phyloP scores from a whole-genome alignment of 2,888 invertebrate species.

The Hypercompe scribonia region DNA sequence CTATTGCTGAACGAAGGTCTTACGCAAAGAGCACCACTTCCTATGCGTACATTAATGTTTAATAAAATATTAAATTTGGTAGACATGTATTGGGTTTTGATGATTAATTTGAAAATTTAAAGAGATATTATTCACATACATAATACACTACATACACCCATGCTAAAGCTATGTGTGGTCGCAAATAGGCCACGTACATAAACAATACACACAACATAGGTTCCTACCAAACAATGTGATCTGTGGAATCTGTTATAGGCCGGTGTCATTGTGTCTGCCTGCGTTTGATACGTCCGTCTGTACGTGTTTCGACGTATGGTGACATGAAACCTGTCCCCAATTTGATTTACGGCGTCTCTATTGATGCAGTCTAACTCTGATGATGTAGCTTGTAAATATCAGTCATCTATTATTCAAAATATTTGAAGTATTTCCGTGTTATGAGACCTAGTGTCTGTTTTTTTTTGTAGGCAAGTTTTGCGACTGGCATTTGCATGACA shows the following conservation, averaged over 20 bases:
- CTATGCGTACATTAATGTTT: too few species aligned
- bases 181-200: neutral
- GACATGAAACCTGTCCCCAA: conserved; percentile 54
- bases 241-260: conserved; percentile 21
- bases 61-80: too few species aligned
- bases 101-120: too few species aligned
- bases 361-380: conserved; percentile 43
- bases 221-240: conserved; percentile 7
- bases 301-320: conserved; percentile 54
- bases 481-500: neutral
- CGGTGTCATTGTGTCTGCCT: conserved; percentile 43
- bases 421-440: neutral
- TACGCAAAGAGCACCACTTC: too few species aligned
- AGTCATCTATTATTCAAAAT: neutral
- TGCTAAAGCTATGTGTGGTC: neutral
- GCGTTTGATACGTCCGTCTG: conserved; percentile 59
- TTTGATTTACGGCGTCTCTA: conserved; percentile 62
- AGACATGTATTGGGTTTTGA: too few species aligned
- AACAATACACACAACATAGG: neutral
- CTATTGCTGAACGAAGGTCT: too few species aligned
- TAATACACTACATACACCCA: too few species aligned
- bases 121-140: too few species aligned
- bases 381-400: conserved; percentile 31
- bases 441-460: neutral
- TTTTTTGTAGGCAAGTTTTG: neutral